Percentiles rank a stretch among this genome's conserved stretches.
Evolutionary conservation across 1,140 invertebrate genomes (phyloP).

Genomic region (Aricia agestis): DNA sequence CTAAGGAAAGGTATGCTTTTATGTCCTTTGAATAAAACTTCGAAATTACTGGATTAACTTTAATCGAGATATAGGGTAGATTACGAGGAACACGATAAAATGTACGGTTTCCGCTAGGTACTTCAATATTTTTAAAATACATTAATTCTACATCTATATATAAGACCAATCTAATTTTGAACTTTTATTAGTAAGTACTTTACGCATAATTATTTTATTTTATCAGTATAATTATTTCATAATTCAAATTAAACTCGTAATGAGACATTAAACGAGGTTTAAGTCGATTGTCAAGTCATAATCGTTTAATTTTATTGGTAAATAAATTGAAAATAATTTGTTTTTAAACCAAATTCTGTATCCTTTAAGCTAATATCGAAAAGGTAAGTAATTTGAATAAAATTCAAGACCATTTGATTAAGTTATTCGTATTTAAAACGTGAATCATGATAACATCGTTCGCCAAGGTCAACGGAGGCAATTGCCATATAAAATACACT

Average conservation of each 20-base stretch:
- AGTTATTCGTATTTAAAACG: not conserved
- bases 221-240: not conserved
- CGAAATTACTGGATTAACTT: too few relatives aligned
- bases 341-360: not conserved
- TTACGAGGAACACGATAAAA: not conserved
- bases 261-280: not conserved
- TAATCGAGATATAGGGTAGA: not conserved
- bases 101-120: too few relatives aligned
- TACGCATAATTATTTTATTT: not conserved
- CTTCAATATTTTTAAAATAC: too few relatives aligned
- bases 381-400: not conserved
- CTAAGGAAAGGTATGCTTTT: too few relatives aligned
- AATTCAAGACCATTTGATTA: not conserved
- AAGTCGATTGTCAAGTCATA: not conserved
- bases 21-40: too few relatives aligned
- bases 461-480: not conserved
- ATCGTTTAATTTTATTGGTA: not conserved
- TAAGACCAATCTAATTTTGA: conserved; percentile 3
- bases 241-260: not conserved
- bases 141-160: not conserved
- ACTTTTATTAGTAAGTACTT: too few relatives aligned
- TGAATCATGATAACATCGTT: not conserved
- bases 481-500: not conserved
- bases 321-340: not conserved
- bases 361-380: not conserved